Conservation (phyloP, 2,888 invertebrate species). For the Lottia gigantea region DNA sequence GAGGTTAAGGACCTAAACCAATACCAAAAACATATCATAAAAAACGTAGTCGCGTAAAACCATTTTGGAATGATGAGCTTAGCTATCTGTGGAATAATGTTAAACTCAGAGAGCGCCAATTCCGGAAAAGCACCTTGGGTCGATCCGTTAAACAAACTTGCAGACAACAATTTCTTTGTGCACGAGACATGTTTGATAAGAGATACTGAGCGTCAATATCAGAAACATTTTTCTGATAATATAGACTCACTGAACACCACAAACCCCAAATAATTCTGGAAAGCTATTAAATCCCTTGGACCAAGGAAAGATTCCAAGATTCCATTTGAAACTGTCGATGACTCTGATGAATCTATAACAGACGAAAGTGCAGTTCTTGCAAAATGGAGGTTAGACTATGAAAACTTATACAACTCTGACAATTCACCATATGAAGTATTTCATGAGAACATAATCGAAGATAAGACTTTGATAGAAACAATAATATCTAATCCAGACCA, state of each 20-base stretch:
- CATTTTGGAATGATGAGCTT: not conserved
- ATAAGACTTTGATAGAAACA: not conserved
- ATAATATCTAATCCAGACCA: not conserved
- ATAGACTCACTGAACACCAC: not conserved
- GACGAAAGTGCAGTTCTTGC: not conserved
- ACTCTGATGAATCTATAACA: not conserved
- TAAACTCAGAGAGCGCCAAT: not conserved
- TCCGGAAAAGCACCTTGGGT: not conserved
- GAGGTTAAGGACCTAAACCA: too few relatives aligned
- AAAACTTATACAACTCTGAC: not conserved
- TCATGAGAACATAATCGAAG: not conserved
- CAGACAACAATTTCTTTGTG: not conserved
- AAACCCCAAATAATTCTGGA: not conserved
- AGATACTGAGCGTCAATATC: not conserved
- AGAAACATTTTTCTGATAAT: not conserved
- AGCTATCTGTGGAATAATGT: not conserved
- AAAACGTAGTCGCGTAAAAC: not conserved
- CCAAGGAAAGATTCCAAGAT: not conserved
- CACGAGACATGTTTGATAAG: not conserved
- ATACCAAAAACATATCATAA: too few relatives aligned
- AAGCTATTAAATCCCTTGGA: not conserved
- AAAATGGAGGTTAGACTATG: not conserved
- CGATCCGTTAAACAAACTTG: not conserved
- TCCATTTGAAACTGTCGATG: not conserved
- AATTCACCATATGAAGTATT: not conserved